phyloP scores from a whole-genome alignment of 2,888 invertebrate species.

The Calliopum simillimum region DNA sequence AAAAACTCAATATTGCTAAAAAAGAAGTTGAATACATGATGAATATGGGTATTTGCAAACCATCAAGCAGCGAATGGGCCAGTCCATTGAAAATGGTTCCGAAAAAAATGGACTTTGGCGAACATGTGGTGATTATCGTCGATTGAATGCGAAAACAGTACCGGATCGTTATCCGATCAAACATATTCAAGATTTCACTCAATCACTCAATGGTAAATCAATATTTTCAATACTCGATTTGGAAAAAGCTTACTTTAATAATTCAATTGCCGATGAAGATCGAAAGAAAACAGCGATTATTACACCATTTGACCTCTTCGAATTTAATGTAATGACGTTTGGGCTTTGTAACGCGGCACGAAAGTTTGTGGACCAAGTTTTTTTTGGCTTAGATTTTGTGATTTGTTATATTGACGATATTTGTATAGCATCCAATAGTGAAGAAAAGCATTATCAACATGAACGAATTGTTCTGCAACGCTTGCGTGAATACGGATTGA shows the following conservation, averaged over 20 bases:
- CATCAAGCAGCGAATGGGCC: neutral
- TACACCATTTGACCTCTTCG: too few species aligned
- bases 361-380: neutral
- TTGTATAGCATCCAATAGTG: neutral
- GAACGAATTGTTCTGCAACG: neutral
- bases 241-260: slow-evolving; percentile 41
- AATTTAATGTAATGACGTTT: neutral
- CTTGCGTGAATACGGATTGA: too few species aligned
- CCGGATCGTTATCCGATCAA: neutral
- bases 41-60: neutral
- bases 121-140: too few species aligned
- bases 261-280: too few species aligned
- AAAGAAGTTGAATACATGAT: too few species aligned
- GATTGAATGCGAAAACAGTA: neutral
- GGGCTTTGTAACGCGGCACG: neutral
- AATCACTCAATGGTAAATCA: slow-evolving; percentile 22
- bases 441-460: slow-evolving; percentile 4
- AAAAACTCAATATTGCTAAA: too few species aligned
- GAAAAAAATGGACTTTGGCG: too few species aligned
- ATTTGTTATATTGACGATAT: slow-evolving; percentile 21
- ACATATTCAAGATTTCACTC: neutral
- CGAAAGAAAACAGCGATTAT: neutral
- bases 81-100: neutral
- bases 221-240: slow-evolving; percentile 26
- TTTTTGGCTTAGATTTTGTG: neutral